phyloP scores from a whole-genome alignment of 2,113 vertebrate genomes.

The Puma concolor region DNA sequence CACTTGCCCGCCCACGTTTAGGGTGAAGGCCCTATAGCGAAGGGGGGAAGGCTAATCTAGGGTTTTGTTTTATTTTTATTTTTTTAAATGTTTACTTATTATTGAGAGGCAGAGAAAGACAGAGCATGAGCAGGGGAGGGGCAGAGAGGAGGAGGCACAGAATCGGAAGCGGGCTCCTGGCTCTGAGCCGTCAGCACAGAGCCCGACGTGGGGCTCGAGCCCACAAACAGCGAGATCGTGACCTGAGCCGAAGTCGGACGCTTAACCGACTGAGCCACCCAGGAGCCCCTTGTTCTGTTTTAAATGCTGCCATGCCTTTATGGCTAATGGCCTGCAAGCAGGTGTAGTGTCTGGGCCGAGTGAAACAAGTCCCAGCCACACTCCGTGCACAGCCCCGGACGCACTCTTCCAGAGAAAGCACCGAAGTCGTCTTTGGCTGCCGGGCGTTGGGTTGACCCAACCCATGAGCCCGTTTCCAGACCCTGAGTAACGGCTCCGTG shows the following conservation, averaged over 20 bases:
- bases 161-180: too few relatives aligned
- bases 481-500: not conserved
- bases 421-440: not conserved
- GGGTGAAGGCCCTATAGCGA: not conserved
- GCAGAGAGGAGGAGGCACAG: too few relatives aligned
- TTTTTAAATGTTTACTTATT: too few relatives aligned
- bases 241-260: too few relatives aligned
- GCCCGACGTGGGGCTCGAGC: too few relatives aligned
- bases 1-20: not conserved
- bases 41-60: not conserved
- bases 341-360: not conserved
- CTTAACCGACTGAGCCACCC: too few relatives aligned
- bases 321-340: not conserved
- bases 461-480: not conserved
- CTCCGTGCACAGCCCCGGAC: not conserved
- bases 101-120: too few relatives aligned
- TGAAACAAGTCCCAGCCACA: not conserved
- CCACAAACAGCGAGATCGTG: too few relatives aligned
- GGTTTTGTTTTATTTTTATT: not conserved
- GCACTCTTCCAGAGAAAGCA: not conserved
- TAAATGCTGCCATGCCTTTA: not conserved
- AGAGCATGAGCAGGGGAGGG: too few relatives aligned
- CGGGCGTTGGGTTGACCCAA: not conserved
- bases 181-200: too few relatives aligned
- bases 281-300: not conserved